phyloP scores from a whole-genome alignment of 1,140 invertebrate genomes.

The Zaprionus taronus region DNA sequence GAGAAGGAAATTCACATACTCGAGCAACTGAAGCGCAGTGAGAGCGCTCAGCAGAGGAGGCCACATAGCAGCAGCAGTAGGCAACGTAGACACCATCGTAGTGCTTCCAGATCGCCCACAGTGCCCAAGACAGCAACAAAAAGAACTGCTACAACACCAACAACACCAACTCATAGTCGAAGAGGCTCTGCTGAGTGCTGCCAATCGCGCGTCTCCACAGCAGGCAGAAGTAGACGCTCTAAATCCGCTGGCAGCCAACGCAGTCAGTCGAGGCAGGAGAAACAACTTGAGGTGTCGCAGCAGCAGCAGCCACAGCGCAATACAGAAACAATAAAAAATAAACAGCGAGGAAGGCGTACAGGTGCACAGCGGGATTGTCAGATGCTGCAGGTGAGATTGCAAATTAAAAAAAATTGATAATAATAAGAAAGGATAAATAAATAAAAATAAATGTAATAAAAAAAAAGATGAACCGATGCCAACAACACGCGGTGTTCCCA shows the following conservation, averaged over 20 bases:
- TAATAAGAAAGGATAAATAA: not conserved
- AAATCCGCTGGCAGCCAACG: conserved; percentile 67
- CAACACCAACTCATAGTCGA: conserved; percentile 26
- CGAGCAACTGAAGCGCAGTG: conserved; percentile 57
- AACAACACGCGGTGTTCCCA: conserved; percentile 86
- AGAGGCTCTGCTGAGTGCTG: conserved; percentile 46
- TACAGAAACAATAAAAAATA: conserved; percentile 1
- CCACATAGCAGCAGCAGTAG: conserved; percentile 29
- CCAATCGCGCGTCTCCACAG: conserved; percentile 21
- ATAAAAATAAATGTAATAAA: not conserved
- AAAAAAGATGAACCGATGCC: conserved; percentile 20
- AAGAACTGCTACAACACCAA: not conserved
- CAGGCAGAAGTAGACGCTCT: conserved; percentile 54
- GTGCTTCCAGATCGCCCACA: conserved; percentile 58
- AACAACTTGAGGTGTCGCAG: not conserved
- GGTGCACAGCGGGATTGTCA: conserved; percentile 63
- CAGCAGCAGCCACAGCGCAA: not conserved
- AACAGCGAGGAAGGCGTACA: conserved; percentile 16
- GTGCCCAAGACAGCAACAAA: conserved; percentile 22
- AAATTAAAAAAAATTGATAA: too few species aligned
- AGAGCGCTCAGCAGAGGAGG: conserved; percentile 33
- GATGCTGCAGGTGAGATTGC: conserved; percentile 62
- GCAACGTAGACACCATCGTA: conserved; percentile 30
- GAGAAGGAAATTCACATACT: conserved; percentile 58
- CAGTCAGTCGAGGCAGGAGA: conserved; percentile 40